phyloP scores from a whole-genome alignment of 2,113 vertebrate genomes.

The Malurus melanocephalus region DNA sequence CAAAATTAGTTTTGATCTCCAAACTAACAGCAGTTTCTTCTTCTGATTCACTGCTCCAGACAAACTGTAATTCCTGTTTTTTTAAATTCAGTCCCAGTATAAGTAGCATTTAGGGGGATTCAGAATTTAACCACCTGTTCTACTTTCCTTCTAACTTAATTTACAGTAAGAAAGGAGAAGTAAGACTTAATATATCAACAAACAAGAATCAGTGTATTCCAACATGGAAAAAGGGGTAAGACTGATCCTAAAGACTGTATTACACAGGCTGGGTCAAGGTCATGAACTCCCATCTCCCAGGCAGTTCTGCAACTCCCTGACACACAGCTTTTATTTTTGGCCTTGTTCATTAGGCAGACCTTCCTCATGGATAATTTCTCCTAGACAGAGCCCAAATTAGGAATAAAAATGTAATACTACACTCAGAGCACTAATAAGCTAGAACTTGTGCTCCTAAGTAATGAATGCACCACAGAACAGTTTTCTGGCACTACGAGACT shows the following conservation, averaged over 20 bases:
- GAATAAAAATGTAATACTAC: slow-evolving; percentile 56
- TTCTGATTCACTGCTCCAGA: not conserved
- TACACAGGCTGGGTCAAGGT: not conserved
- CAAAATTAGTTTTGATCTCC: not conserved
- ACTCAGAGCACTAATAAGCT: not conserved
- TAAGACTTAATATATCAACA: not conserved
- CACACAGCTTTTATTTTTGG: slow-evolving; percentile 49
- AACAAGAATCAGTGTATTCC: not conserved
- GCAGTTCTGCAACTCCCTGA: not conserved
- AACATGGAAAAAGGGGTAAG: not conserved
- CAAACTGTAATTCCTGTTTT: not conserved
- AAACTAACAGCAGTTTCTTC: not conserved
- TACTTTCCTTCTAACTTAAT: not conserved
- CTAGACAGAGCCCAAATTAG: slow-evolving; percentile 59
- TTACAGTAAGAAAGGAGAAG: not conserved
- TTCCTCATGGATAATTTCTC: slow-evolving; percentile 47
- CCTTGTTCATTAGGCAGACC: slow-evolving; percentile 43
- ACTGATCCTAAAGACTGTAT: not conserved
- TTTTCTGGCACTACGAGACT: not conserved
- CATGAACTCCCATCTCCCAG: not conserved
- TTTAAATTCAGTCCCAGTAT: not conserved
- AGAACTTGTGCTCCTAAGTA: not conserved
- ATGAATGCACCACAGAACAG: not conserved
- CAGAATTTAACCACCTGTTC: not conserved
- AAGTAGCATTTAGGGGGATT: not conserved